Evolutionary conservation across 2,797 vertebrate genomes (phyloP), one percentile per base, ranked within the genome.

Genomic region (Eleutherodactylus coqui): DNA sequence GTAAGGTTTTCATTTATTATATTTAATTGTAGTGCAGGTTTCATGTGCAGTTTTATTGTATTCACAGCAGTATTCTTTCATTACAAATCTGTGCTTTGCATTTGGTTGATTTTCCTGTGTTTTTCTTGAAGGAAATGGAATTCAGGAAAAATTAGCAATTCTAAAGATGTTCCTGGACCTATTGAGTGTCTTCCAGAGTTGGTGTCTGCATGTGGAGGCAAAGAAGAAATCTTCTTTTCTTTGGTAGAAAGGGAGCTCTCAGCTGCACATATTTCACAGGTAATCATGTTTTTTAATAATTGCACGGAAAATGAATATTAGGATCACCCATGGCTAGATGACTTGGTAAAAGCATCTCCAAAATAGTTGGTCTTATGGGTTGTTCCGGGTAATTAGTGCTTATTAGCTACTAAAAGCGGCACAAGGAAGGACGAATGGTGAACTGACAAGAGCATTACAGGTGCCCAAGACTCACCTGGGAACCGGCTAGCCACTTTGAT

Each of bases 141-240:
- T 69, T 92, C 94, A 88, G 89, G 89, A 88, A 91, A 91, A 87
- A 92, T 89, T 85, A 89, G 91, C 0, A 47, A 88, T 16, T 82
- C 0, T 2, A 85, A 90, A 79, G 92, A 91, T 82, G 93, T 91
- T 90, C 93, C 88, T 14, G 94, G 95, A 27, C 93, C 96, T 69
- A 93, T 99, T 0, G 97, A 99, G 89, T 96, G 95, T 89, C 97
- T 99, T 89, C 98, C 98, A 11, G 97, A 99, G 90, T 93, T 99
- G 87, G 95, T 99, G 6, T 95, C 95, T 17, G 94, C 93, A 88
- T 99, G 98, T 5, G 92, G 92, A 60, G 97, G 97, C 79, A 96
- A 91, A 86, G 96, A 98, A 88, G 92, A 92, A 34, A 80, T 95
- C 62, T 97, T 99, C 85, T 89, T 92, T 86, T 92, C 94, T 78